phyloP scores from a whole-genome alignment of 2,113 vertebrate genomes.

The Mus pahari region DNA sequence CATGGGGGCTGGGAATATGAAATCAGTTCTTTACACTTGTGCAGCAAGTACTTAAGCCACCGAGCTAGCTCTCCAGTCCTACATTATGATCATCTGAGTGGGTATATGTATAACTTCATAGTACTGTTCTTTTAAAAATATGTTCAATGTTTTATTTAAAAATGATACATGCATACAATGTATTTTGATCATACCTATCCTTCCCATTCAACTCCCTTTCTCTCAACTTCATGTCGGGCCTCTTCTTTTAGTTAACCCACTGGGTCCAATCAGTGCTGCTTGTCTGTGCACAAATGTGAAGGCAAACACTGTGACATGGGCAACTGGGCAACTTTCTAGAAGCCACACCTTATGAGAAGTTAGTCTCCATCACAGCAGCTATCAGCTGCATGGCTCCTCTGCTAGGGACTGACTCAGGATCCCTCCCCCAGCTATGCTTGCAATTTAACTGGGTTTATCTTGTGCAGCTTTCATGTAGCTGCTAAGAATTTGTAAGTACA shows the following conservation, averaged over 20 bases:
- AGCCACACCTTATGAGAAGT: background rate
- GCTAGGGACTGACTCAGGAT: too few relatives aligned
- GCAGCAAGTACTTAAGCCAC: background rate
- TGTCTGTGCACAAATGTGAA: background rate
- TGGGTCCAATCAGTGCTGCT: background rate
- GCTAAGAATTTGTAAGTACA: background rate
- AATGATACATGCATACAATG: background rate
- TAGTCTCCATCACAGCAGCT: background rate
- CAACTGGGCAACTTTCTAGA: background rate
- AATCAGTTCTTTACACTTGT: background rate
- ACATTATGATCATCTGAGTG: background rate
- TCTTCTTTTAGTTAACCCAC: background rate
- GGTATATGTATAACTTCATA: background rate
- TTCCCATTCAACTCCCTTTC: background rate
- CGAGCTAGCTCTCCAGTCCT: background rate
- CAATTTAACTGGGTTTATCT: background rate
- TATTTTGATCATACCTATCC: background rate
- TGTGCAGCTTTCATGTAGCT: background rate
- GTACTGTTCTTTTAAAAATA: background rate
- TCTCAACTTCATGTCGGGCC: background rate
- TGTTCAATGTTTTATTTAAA: background rate
- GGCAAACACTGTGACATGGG: background rate
- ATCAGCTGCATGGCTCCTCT: background rate
- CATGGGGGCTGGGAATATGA: too few relatives aligned
- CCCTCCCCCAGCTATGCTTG: background rate